These are phyloP conservation scores for Creontiades dilutus DNA, from an alignment of 2,888 invertebrate species.

Conservation along the genomic window DNA sequence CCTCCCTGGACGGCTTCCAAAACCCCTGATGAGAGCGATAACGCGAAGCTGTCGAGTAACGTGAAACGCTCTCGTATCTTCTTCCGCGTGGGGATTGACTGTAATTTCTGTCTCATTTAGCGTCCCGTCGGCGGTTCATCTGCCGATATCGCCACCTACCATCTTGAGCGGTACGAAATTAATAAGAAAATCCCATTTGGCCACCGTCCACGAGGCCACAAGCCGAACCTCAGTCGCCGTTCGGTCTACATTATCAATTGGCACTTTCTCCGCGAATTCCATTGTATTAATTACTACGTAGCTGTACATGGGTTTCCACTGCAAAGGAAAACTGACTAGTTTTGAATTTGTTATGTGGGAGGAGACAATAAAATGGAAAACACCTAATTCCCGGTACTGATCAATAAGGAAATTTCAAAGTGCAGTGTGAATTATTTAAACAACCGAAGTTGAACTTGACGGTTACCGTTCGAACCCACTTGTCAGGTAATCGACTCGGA, in stretches of 20 bases:
- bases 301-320: too few relatives aligned
- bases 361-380: too few relatives aligned
- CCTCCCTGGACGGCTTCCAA: constrained; percentile 2
- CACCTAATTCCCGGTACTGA: too few relatives aligned
- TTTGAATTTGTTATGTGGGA: too few relatives aligned
- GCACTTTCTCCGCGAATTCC: not conserved
- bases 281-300: too few relatives aligned
- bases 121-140: not conserved
- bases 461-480: too few relatives aligned
- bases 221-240: not conserved
- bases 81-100: not conserved
- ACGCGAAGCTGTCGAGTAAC: not conserved
- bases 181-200: not conserved
- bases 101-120: constrained; percentile 35
- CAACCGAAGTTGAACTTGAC: too few relatives aligned
- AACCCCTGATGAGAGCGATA: not conserved
- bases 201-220: not conserved
- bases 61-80: not conserved
- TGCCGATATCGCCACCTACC: not conserved
- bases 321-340: too few relatives aligned
- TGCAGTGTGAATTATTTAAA: too few relatives aligned
- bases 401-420: too few relatives aligned
- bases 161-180: not conserved
- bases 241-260: not conserved
- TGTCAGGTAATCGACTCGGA: too few relatives aligned